These are phyloP conservation scores for Enteromius viviparus DNA, from an alignment of 2,797 vertebrate species.

Conservation along the genomic window DNA sequence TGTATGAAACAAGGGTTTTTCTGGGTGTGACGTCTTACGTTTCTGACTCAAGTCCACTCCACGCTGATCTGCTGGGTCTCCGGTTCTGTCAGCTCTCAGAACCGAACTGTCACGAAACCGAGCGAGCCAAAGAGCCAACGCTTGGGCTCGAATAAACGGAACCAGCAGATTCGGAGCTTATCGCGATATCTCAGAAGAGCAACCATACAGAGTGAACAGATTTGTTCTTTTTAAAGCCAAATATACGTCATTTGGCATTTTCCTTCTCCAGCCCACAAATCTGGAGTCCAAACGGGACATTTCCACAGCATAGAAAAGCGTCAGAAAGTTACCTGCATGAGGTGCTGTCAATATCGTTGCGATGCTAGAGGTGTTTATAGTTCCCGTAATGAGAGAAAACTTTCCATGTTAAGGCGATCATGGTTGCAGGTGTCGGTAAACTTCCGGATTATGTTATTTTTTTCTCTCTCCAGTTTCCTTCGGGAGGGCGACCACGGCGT, in stretches of 20 bases:
- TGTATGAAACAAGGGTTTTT: not conserved
- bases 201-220: not conserved
- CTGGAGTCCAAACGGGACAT: not conserved
- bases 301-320: not conserved
- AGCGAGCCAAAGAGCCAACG: not conserved
- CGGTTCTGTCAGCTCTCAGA: not conserved
- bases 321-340: conserved; percentile 44
- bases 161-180: not conserved
- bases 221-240: not conserved
- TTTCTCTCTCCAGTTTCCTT: conserved; percentile 26
- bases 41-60: conserved; percentile 36
- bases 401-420: conserved; percentile 52
- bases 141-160: not conserved
- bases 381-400: conserved; percentile 17
- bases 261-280: not conserved
- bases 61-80: conserved; percentile 4
- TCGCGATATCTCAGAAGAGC: not conserved
- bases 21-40: conserved; percentile 38
- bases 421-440: conserved; percentile 60
- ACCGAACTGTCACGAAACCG: not conserved
- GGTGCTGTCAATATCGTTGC: not conserved
- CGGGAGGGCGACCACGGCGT: conserved; percentile 33
- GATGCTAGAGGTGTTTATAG: not conserved
- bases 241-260: conserved; percentile 10
- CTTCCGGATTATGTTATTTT: conserved; percentile 58